Conservation (phyloP, 2,797 vertebrate species). For the Channa striata region DNA sequence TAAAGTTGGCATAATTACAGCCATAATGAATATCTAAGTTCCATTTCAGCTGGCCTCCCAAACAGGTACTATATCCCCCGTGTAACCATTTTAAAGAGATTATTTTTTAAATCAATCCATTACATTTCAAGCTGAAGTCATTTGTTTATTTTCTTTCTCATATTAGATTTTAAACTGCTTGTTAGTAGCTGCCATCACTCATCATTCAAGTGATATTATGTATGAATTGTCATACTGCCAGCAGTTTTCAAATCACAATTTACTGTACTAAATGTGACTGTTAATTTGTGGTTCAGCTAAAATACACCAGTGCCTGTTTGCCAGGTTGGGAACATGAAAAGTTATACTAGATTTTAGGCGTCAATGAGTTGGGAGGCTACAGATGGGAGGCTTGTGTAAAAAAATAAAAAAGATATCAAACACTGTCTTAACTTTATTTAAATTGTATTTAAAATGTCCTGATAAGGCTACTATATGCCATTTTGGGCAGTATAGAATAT, state of each 20-base stretch:
- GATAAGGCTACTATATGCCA: neutral
- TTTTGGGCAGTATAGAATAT: conserved; percentile 18
- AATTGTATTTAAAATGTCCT: conserved; percentile 7
- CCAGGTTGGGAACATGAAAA: conserved; percentile 15
- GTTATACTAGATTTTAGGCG: conserved; percentile 18
- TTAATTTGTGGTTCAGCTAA: conserved; percentile 34
- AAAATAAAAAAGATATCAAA: conserved; percentile 32
- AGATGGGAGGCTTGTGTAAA: conserved; percentile 14
- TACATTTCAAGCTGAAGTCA: conserved; percentile 18
- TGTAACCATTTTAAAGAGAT: conserved; percentile 13
- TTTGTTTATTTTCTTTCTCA: conserved; percentile 24
- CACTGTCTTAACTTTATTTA: conserved; percentile 14
- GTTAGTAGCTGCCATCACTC: conserved; percentile 38
- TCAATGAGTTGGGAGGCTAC: conserved; percentile 25
- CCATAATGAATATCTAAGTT: neutral
- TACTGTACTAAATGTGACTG: conserved; percentile 37
- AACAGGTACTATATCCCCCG: neutral
- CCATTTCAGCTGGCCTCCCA: neutral
- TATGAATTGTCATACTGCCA: conserved; percentile 34
- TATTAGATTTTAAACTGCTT: conserved; percentile 41
- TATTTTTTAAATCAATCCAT: conserved; percentile 4
- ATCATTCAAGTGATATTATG: conserved; percentile 36
- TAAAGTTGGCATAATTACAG: neutral
- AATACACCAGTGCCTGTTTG: conserved; percentile 7
- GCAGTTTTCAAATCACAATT: conserved; percentile 37